Evolutionary conservation across 2,113 vertebrate genomes (phyloP).

Genomic region (Chaenocephalus aceratus): DNA sequence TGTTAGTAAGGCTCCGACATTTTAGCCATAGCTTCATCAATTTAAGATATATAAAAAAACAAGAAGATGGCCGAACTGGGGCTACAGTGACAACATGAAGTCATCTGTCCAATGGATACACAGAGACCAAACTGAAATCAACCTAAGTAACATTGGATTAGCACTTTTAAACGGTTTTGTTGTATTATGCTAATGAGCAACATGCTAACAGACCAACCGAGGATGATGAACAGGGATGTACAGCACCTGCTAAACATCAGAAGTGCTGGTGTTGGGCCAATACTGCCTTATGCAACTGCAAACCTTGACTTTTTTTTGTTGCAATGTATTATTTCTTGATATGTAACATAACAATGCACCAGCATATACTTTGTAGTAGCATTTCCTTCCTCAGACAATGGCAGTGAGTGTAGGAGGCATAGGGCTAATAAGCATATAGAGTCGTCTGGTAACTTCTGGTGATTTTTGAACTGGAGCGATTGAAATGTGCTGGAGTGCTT

Average conservation of each 20-base stretch:
- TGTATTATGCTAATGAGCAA: neutral
- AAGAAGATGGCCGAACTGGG: too few relatives aligned
- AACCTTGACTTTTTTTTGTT: too few relatives aligned
- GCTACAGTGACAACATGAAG: too few relatives aligned
- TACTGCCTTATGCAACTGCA: neutral
- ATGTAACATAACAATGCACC: too few relatives aligned
- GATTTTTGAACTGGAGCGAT: conserved; percentile 18
- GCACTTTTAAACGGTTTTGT: too few relatives aligned
- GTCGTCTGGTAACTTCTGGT: conserved; percentile 16
- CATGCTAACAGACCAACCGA: neutral
- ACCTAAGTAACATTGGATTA: too few relatives aligned
- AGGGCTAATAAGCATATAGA: conserved; percentile 15
- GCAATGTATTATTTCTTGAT: neutral
- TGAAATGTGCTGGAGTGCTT: conserved; percentile 17
- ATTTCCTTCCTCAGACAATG: neutral
- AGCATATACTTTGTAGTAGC: too few relatives aligned
- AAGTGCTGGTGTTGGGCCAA: neutral
- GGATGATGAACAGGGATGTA: neutral
- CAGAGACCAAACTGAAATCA: too few relatives aligned
- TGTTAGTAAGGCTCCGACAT: too few relatives aligned
- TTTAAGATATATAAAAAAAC: too few relatives aligned
- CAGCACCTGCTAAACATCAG: neutral
- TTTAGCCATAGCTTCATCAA: too few relatives aligned
- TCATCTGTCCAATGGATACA: too few relatives aligned
- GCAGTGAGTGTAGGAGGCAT: neutral